phyloP scores from a whole-genome alignment of 2,113 vertebrate genomes.

The Pseudorhombus dupliciocellatus region DNA sequence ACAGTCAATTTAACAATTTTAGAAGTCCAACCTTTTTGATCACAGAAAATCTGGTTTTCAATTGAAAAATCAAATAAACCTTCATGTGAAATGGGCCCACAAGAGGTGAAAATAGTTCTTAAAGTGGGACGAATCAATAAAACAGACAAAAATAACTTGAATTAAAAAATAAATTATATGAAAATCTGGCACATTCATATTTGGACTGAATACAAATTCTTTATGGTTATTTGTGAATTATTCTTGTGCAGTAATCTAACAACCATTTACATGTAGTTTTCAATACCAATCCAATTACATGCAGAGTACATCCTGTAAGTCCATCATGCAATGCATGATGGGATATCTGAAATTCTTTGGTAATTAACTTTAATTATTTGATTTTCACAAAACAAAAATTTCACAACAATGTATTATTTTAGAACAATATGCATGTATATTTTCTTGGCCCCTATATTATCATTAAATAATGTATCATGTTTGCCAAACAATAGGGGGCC shows the following conservation, averaged over 20 bases:
- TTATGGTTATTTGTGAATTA: not conserved
- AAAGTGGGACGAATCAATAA: not conserved
- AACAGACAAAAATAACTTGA: not conserved
- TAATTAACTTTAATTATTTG: not conserved
- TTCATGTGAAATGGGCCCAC: not conserved
- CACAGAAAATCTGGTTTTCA: not conserved
- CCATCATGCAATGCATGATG: not conserved
- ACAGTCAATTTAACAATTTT: too few relatives aligned
- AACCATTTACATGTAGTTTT: not conserved
- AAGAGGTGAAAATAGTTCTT: not conserved
- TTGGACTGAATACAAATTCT: not conserved
- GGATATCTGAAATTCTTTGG: not conserved
- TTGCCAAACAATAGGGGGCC: not conserved
- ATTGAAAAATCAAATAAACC: not conserved
- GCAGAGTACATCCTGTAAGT: not conserved
- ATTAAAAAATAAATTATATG: too few relatives aligned
- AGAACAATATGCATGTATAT: not conserved
- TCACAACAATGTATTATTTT: not conserved
- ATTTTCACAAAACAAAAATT: not conserved
- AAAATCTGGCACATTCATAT: not conserved
- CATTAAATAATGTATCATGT: not conserved
- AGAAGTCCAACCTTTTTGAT: not conserved
- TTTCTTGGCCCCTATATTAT: not conserved
- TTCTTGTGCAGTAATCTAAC: not conserved
- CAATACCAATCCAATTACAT: not conserved